Evolutionary conservation across 2,888 invertebrate species (phyloP).

Genomic region (Cerceris rybyensis): DNA sequence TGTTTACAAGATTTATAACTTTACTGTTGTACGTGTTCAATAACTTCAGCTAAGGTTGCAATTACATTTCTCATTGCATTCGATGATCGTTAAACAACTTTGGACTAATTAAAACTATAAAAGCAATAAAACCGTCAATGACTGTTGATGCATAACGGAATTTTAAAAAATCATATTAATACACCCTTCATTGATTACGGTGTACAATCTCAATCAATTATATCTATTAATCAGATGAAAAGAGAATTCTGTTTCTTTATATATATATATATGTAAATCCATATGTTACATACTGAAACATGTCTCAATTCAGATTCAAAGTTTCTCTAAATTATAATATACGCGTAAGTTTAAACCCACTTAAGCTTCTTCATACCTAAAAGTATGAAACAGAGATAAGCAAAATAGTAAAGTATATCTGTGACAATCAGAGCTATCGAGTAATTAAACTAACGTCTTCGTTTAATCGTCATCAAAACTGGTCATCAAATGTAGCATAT

Average conservation of each 20-base stretch:
- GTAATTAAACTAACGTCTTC: too few species aligned
- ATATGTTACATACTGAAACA: constrained; percentile 35
- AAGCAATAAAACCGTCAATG: constrained; percentile 14
- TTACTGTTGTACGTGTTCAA: constrained; percentile 12
- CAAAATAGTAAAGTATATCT: background rate
- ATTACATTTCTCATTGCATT: constrained; percentile 6
- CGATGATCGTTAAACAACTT: constrained; percentile 11
- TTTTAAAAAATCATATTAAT: constrained; percentile 7
- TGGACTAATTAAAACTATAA: constrained; percentile 21
- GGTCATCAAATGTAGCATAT: too few species aligned
- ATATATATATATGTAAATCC: constrained; percentile 9
- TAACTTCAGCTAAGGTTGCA: constrained; percentile 20
- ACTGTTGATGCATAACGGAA: background rate
- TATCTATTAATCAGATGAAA: constrained; percentile 21
- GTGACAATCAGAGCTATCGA: too few species aligned
- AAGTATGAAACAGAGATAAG: constrained; percentile 6
- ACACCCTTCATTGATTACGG: constrained; percentile 10
- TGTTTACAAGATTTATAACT: constrained; percentile 33
- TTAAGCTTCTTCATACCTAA: constrained; percentile 12
- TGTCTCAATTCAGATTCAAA: background rate
- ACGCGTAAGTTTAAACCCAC: constrained; percentile 13
- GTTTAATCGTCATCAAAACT: too few species aligned
- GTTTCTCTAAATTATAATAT: constrained; percentile 25
- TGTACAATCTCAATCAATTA: constrained; percentile 14
- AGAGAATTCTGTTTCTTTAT: background rate